Evolutionary conservation across 2,113 vertebrate genomes (phyloP), one percentile per base, ranked within the genome.

Genomic region (Sialia sialis): DNA sequence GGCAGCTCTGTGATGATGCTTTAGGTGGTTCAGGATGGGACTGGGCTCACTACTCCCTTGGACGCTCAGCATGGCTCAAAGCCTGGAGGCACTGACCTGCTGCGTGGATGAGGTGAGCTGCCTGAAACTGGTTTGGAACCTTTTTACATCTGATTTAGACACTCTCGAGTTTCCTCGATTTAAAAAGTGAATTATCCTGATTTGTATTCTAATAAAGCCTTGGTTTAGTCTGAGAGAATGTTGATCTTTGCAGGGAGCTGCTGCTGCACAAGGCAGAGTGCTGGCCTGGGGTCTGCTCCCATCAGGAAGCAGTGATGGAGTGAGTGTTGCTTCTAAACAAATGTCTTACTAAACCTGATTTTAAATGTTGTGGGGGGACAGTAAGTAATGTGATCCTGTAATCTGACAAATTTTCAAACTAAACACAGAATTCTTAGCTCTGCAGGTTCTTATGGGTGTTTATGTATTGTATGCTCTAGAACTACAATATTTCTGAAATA

Each of bases 1-100:
- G 11, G 6, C 3, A 41, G 18, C 13, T 78, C 22, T 3, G 16
- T n/a, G 55, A 1, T 32, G 32, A 17, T 89, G 13, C 9, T 41
- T 63, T 18, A 5, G 34, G 27, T 25, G 5, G 1, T 7, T 26
- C 1, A 26, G 26, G 11, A 7, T 13, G 29, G 27, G 8, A 3
- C 0, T 74, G 60, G 14, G 2, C 2, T 3, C 4, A 7, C 15
- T 0, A 2, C 2, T 62, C 1, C 0, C 30, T 14, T 29, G 34
- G 56, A 4, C 55, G 22, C 5, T 32, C 4, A 26, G 59, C 0
- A 2, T 1, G 6, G 23, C 8, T 4, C 27, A 7, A 4, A 52
- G 18, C 63, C 16, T 77, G 32, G 29, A 62, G 43, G n/a, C 0
- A 0, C 8, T 2, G 7, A 5, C 22, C 9, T 44, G 49, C 3